A percentile compares a stretch with the other conserved stretches of the same genome.
Evolutionary conservation across 2,888 invertebrate species (phyloP).

Genomic region (Nymphalis c-album): DNA sequence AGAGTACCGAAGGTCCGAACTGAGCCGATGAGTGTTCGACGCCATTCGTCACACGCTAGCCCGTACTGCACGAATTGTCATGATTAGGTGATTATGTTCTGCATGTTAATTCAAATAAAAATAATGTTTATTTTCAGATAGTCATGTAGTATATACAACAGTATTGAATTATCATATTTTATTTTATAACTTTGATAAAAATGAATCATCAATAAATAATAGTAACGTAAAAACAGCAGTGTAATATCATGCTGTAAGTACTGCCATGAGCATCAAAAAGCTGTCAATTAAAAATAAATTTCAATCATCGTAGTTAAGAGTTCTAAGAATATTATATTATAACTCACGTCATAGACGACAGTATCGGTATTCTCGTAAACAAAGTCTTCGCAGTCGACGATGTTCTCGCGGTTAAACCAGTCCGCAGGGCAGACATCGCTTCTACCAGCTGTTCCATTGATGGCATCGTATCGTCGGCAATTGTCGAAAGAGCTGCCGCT

Average conservation of each 20-base stretch:
- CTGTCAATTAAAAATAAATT: no score
- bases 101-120: background rate
- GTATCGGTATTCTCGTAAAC: conserved; percentile 60
- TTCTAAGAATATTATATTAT: background rate
- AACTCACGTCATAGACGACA: conserved; percentile 68
- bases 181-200: no score
- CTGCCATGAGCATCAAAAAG: no score
- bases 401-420: conserved; percentile 50
- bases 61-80: conserved; percentile 69
- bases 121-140: background rate
- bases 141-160: no score
- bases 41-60: conserved; percentile 85
- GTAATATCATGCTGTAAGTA: no score
- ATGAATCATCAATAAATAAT: no score
- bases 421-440: conserved; percentile 50
- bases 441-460: conserved; percentile 23
- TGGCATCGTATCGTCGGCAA: conserved; percentile 65
- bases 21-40: conserved; percentile 86
- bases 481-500: conserved; percentile 56
- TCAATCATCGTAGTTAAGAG: background rate
- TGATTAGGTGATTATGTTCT: background rate
- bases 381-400: conserved; percentile 51
- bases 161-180: no score
- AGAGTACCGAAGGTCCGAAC: conserved; percentile 85
- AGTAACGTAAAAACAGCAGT: no score